Conservation (phyloP, 1,140 invertebrate genomes). For the Lepidurus arcticus region DNA sequence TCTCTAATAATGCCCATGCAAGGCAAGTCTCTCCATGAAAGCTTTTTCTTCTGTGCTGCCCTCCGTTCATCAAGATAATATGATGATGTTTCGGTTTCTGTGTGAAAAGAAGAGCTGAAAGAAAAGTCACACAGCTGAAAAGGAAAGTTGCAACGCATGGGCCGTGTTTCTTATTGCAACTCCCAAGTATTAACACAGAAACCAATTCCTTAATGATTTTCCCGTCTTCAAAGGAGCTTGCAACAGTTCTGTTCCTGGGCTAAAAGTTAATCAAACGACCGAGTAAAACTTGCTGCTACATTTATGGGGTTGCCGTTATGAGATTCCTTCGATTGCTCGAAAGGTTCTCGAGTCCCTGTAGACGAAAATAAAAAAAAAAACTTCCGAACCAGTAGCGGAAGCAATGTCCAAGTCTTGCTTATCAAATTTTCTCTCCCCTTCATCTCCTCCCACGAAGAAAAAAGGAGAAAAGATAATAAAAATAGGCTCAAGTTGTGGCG, state of each 20-base stretch:
- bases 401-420: too few species aligned
- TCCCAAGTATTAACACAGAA: conserved; percentile 2
- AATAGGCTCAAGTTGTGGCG: too few species aligned
- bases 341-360: not conserved
- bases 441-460: too few species aligned
- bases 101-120: conserved; percentile 15
- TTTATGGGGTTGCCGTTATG: not conserved
- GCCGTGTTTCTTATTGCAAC: not conserved
- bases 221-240: not conserved
- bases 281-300: too few species aligned
- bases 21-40: not conserved
- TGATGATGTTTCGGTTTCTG: conserved; percentile 14
- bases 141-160: conserved; percentile 3
- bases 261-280: not conserved
- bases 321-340: not conserved
- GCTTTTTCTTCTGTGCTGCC: not conserved
- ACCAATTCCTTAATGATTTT: conserved; percentile 9
- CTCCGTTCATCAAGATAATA: conserved; percentile 16
- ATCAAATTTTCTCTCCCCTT: too few species aligned
- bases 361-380: too few species aligned
- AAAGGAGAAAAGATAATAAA: too few species aligned
- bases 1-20: conserved; percentile 8
- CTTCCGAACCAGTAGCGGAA: too few species aligned
- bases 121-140: not conserved
- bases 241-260: not conserved